These are phyloP conservation scores for Saxicola maurus DNA, from an alignment of 2,797 vertebrate genomes.

Conservation along the genomic window DNA sequence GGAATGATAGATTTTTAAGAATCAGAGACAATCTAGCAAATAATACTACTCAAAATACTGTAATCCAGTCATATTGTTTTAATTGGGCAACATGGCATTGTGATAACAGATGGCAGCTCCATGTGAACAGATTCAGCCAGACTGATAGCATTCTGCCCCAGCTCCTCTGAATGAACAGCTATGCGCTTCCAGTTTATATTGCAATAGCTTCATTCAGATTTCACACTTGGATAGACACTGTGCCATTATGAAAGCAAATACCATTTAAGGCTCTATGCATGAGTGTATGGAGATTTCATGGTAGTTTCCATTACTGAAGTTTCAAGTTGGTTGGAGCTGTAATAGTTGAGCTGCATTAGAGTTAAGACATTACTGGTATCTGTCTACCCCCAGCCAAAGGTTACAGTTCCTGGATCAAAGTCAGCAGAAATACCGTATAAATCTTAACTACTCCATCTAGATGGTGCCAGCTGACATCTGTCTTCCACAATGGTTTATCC, in stretches of 20 bases:
- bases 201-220: constrained; percentile 42
- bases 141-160: constrained; percentile 65
- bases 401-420: background rate
- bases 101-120: constrained; percentile 66
- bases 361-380: background rate
- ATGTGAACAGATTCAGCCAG: constrained; percentile 59
- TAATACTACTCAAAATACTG: constrained; percentile 36
- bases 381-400: background rate
- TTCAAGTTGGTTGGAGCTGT: background rate
- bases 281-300: background rate
- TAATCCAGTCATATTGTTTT: constrained; percentile 54
- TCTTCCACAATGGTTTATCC: background rate
- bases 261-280: background rate
- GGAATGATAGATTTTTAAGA: constrained; percentile 29
- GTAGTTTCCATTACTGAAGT: background rate
- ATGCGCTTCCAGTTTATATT: background rate
- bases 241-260: constrained; percentile 16
- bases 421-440: background rate
- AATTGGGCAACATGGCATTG: constrained; percentile 53
- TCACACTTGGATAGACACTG: constrained; percentile 26
- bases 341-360: background rate
- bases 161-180: constrained; percentile 53
- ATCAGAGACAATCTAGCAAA: constrained; percentile 25
- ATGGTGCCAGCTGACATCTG: background rate
- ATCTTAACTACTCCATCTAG: background rate